Percentiles rank a stretch among this genome's conserved stretches.
These are phyloP conservation scores for Propithecus coquereli DNA, from an alignment of 2,113 vertebrate genomes.

Conservation along the genomic window DNA sequence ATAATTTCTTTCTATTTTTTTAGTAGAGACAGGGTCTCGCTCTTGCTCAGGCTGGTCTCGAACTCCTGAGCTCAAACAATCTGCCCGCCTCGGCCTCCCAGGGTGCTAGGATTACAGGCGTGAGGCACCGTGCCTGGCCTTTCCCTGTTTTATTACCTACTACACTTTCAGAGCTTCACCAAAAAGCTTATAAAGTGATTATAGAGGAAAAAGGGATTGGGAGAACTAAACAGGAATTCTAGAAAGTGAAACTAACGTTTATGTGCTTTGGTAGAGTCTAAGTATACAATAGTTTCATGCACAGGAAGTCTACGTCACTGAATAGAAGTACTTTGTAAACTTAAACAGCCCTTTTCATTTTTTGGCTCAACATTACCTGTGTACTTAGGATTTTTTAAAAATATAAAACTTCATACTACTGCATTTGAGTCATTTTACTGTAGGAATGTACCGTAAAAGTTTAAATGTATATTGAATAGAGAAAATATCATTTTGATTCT, in stretches of 20 bases:
- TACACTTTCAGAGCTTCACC: not conserved
- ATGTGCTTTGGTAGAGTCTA: not conserved
- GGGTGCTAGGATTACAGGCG: too few relatives aligned
- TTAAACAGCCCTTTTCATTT: not conserved
- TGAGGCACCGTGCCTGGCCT: too few relatives aligned
- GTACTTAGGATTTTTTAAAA: not conserved
- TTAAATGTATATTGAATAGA: not conserved
- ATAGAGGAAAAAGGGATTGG: not conserved
- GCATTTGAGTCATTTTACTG: not conserved
- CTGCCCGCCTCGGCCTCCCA: too few relatives aligned
- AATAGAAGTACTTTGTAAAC: not conserved
- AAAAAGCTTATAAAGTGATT: slow-evolving; percentile 21
- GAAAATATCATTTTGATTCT: not conserved
- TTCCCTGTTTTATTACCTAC: not conserved
- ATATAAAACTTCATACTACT: not conserved
- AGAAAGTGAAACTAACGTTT: slow-evolving; percentile 18
- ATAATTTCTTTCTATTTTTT: too few relatives aligned
- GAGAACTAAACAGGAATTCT: not conserved
- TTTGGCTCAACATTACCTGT: not conserved
- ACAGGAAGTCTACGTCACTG: not conserved
- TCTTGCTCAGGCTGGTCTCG: too few relatives aligned
- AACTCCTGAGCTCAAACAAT: too few relatives aligned
- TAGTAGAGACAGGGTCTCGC: too few relatives aligned
- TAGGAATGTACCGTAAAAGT: not conserved
- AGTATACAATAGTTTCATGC: not conserved